phyloP scores from a whole-genome alignment of 1,140 invertebrate species.

The Leptinotarsa lineolata region DNA sequence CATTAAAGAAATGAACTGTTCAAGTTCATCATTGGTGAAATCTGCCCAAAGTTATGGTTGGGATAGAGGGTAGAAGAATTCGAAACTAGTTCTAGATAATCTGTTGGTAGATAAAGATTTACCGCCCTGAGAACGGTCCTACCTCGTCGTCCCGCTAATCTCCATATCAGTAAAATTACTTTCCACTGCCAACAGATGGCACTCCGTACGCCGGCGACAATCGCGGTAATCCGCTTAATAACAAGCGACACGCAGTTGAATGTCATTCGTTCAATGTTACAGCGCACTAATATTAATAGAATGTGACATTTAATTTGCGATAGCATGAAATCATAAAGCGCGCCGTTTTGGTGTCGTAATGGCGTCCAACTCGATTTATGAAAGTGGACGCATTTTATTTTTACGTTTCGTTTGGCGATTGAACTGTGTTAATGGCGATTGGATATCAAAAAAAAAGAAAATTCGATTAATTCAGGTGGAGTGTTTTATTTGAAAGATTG shows the following conservation, averaged over 20 bases:
- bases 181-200: no score
- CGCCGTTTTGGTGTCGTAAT: slow-evolving; percentile 27
- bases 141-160: no score
- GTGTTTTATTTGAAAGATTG: no score
- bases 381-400: not conserved
- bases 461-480: no score
- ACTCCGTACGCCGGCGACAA: not conserved
- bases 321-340: slow-evolving; percentile 17
- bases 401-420: not conserved
- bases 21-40: no score
- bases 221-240: slow-evolving; percentile 25
- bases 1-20: no score
- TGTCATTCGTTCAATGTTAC: slow-evolving; percentile 41
- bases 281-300: slow-evolving; percentile 37
- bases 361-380: slow-evolving; percentile 14
- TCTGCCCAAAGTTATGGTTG: no score
- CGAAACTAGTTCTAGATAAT: no score
- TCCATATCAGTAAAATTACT: no score
- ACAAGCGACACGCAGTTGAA: slow-evolving; percentile 39
- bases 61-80: no score
- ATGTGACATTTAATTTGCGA: slow-evolving; percentile 46
- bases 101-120: not conserved
- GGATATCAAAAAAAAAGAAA: no score
- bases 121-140: not conserved
- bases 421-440: no score